These are phyloP conservation scores for Gymnocypris eckloni DNA, from an alignment of 2,797 vertebrate genomes.

Conservation along the genomic window DNA sequence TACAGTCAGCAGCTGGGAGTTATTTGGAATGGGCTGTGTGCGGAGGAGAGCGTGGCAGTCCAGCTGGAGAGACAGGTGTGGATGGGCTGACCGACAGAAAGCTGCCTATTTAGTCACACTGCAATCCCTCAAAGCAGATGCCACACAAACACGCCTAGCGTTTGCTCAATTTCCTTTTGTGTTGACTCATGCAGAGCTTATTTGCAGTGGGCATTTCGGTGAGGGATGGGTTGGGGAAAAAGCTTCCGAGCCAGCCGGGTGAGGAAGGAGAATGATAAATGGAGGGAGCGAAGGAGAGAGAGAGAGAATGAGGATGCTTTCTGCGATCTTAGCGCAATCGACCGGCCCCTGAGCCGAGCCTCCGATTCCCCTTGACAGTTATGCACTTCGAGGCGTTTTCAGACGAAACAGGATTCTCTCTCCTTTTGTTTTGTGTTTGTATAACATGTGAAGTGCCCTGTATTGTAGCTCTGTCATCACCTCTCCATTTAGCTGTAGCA, in stretches of 20 bases:
- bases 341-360: conserved; percentile 42
- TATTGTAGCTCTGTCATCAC: conserved; percentile 40
- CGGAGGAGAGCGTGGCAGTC: conserved; percentile 70
- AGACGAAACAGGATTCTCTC: conserved; percentile 40
- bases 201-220: conserved; percentile 48
- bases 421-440: conserved; percentile 37
- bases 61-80: conserved; percentile 81
- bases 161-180: conserved; percentile 56
- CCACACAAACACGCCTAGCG: conserved; percentile 44
- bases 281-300: conserved; percentile 4
- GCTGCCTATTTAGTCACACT: conserved; percentile 60
- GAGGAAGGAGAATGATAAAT: conserved; percentile 38
- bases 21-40: conserved; percentile 71
- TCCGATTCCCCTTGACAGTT: conserved; percentile 45
- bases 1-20: conserved; percentile 88
- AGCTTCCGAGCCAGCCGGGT: conserved; percentile 25
- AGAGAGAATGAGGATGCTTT: conserved; percentile 39
- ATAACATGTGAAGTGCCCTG: conserved; percentile 22
- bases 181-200: conserved; percentile 57
- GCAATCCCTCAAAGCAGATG: conserved; percentile 52
- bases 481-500: conserved; percentile 19
- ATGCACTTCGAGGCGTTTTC: conserved; percentile 35
- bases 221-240: conserved; percentile 34
- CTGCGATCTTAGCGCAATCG: conserved; percentile 43
- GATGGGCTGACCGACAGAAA: conserved; percentile 74